Evolutionary conservation across 1,140 invertebrate species (phyloP).

Genomic region (Brachionus sp.): DNA sequence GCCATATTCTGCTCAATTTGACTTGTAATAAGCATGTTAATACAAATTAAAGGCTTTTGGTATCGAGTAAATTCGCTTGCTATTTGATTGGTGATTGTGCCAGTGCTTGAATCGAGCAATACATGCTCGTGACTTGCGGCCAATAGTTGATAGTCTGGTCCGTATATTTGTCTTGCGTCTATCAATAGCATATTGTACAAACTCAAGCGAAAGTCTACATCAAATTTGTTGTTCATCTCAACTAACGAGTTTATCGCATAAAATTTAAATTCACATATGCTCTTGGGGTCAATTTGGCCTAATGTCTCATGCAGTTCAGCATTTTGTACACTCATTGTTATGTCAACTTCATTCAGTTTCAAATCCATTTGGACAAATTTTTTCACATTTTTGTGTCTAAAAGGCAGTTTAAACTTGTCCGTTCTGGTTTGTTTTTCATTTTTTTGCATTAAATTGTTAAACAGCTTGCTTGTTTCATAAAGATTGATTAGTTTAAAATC

Average conservation of each 20-base stretch:
- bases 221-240: constrained; percentile 2
- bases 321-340: constrained; percentile 28
- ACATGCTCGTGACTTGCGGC: constrained; percentile 89
- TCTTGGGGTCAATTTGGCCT: not conserved
- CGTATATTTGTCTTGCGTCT: constrained; percentile 88
- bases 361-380: constrained; percentile 25
- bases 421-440: not conserved
- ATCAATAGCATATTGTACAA: constrained; percentile 86
- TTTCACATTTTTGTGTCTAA: not conserved
- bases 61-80: not conserved
- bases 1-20: not conserved
- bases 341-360: constrained; percentile 16
- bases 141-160: constrained; percentile 85
- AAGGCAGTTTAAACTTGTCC: constrained; percentile 2
- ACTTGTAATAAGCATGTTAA: not conserved
- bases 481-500: constrained; percentile 28
- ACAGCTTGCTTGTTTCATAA: not conserved
- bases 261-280: constrained; percentile 25
- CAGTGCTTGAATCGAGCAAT: constrained; percentile 63
- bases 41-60: not conserved
- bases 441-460: not conserved
- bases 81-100: not conserved
- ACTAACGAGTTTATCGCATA: not conserved
- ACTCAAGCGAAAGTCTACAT: constrained; percentile 63
- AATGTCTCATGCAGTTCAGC: not conserved